Base-by-base conservation (phyloP, 2,888 invertebrate genomes). In the Chalcis sispes region DNA sequence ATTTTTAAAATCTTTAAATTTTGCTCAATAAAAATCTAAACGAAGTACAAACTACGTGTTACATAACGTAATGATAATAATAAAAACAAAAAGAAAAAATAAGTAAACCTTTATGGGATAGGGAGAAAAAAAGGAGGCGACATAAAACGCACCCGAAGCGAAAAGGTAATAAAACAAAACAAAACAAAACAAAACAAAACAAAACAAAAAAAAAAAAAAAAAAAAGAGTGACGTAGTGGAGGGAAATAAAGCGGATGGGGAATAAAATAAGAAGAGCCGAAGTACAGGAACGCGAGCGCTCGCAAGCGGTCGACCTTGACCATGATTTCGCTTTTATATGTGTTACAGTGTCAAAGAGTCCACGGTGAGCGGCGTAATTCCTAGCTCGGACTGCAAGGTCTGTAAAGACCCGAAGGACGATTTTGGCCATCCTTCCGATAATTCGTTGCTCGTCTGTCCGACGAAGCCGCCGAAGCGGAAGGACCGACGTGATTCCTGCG, bases 391-490 rank as follows among this genome's bases (percentile, higher is more conserved):
- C 75, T 86, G 86, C 79, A 87, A 86, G 77, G 83, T 82, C 77
- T 85, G 85, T 80, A 85, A 86, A 72, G 84, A 86, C 77, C 80
- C 84, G 46, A 83, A 82, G 77, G 89, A 88, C 83, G 90, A 90
- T 84, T 83, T 86, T 29, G 90, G 89, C 85, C 90, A 90, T 75
- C 81, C 82, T 36, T 77, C 77, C 29, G 91, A 91, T 89, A 90
- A 90, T 81, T 90, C 91, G 69, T 90, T 91, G 88, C 32, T 59
- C 27, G 90, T 91, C 86, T 91, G 91, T 89, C 89, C 91, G 82
- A 90, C 91, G 88, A 87, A 88, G 85, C 91, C 91, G 81, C 90
- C 92, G 83, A 92, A 92, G 88, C 90, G 92, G 61, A 92, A 92
- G 84, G 92, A 92, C 89, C 90, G 91, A 71, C 89, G 91, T n/a